Evolutionary conservation across 2,113 vertebrate species (phyloP), one percentile per base, ranked within the genome.

Genomic region (Paracanthobrama guichenoti): DNA sequence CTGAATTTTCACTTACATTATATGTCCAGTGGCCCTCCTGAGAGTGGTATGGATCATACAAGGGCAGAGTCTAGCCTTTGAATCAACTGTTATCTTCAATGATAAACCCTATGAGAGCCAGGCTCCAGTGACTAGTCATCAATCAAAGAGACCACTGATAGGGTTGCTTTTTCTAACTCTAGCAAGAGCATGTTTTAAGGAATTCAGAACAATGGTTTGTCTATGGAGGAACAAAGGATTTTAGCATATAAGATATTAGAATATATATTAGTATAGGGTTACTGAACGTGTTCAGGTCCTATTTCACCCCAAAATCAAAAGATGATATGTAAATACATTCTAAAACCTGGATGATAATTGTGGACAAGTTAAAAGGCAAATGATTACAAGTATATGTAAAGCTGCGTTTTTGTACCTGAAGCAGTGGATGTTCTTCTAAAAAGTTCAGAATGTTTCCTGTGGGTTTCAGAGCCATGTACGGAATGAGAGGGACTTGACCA

Each of bases 401-500:
- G 14, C 9, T 76, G 39, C 76, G 18, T 69, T 39, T 64, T 86
- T 79, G 92, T 94, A 98, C 98, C 97, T 13, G 97, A 94, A 1
- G 92, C 89, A 0, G 94, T 80, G 57, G 97, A 97, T 16, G 96
- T 94, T n/a, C 96, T 94, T 87, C 96, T 93, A 82, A 95, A 94
- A 24, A 94, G 92, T 7, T 98, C 96, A 6, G 94, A 89, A 87
- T 93, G 92, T 71, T 98, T 99, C 87, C 95, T 95, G 85, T 95
- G 95, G 1, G 93, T 76, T 62, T 91, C 85, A 0, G 96, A 92
- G 62, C 94, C 78, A 60, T 96, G 93, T 0, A 91, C 55, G 12
- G 95, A 92, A 73, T 96, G 95, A 31, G 96, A 94, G 31, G 97
- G 95, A 90, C 96, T 97, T 82, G 95, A 93, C 96, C 96, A 98